Conservation (phyloP, 2,888 invertebrate species). For the Eilema caniola region DNA sequence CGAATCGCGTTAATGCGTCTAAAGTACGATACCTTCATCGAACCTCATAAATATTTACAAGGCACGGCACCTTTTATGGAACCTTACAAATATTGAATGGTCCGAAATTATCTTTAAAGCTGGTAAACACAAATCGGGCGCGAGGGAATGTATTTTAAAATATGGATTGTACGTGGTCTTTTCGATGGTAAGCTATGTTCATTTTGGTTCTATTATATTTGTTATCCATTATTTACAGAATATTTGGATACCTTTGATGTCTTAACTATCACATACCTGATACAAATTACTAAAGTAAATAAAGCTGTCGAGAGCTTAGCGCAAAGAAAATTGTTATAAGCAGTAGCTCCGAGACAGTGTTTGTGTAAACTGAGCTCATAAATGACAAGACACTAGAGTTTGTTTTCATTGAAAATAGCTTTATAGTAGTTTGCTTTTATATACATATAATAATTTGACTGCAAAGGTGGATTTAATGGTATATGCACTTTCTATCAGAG, state of each 20-base stretch:
- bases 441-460: too few species aligned
- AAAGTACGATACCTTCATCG: constrained; percentile 20
- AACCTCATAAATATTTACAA: constrained; percentile 20
- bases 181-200: neutral
- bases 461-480: too few species aligned
- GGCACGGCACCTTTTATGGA: constrained; percentile 21
- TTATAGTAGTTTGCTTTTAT: neutral
- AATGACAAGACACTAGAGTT: neutral
- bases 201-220: neutral
- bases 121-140: constrained; percentile 6
- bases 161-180: neutral
- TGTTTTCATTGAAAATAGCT: neutral
- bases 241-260: neutral
- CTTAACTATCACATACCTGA: neutral
- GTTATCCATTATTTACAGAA: neutral
- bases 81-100: constrained; percentile 20
- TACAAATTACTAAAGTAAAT: neutral
- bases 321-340: neutral
- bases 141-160: neutral
- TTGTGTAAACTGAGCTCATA: too few species aligned
- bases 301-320: neutral
- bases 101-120: constrained; percentile 16
- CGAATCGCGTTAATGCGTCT: constrained; percentile 13
- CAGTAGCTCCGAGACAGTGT: neutral
- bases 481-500: too few species aligned